These are phyloP conservation scores for Strigops habroptila DNA, from an alignment of 2,113 vertebrate genomes.

Conservation along the genomic window DNA sequence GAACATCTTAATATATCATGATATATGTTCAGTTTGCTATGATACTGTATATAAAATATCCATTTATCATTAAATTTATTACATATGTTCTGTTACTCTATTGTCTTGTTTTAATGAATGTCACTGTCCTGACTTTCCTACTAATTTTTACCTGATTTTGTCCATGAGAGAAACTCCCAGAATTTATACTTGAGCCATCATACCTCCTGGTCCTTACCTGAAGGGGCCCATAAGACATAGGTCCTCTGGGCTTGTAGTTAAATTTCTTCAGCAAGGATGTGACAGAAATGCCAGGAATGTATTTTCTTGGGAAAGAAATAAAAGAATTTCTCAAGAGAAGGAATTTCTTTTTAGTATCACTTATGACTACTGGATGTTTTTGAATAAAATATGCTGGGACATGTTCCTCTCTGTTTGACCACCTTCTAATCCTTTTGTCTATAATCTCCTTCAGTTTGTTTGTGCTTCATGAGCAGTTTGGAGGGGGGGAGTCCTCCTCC, in stretches of 20 bases:
- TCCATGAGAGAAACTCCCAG: not conserved
- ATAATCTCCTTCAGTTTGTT: not conserved
- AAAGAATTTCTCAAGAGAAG: not conserved
- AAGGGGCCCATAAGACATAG: not conserved
- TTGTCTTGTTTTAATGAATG: not conserved
- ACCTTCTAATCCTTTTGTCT: not conserved
- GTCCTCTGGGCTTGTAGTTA: not conserved
- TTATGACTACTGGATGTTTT: not conserved
- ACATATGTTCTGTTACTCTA: not conserved
- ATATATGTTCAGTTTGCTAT: not conserved
- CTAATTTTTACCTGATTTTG: not conserved
- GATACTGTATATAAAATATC: not conserved
- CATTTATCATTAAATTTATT: not conserved
- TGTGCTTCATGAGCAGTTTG: not conserved
- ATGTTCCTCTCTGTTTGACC: not conserved
- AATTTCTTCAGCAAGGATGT: not conserved
- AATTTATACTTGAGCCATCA: not conserved
- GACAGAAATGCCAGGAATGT: not conserved
- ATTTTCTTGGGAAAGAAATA: not conserved
- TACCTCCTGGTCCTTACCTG: not conserved
- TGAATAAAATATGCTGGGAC: not conserved
- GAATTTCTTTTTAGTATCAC: not conserved
- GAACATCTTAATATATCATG: not conserved
- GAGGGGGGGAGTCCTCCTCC: not conserved
- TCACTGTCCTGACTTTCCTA: not conserved